Conservation (phyloP, 2,113 vertebrate species). For the Hystrix brachyura region DNA sequence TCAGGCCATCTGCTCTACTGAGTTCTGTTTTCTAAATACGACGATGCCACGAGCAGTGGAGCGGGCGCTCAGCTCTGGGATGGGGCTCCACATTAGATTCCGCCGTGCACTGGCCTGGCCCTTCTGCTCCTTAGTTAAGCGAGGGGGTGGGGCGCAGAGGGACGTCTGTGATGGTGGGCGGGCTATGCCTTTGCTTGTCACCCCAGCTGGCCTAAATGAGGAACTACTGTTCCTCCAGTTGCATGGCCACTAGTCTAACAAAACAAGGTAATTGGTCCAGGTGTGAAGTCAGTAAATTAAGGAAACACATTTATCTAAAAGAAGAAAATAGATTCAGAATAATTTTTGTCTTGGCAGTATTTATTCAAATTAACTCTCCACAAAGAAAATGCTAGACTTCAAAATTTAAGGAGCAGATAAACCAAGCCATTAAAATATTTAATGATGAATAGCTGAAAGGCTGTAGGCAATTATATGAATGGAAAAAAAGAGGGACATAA, state of each 20-base stretch:
- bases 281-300: conserved; percentile 43
- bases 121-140: conserved; percentile 52
- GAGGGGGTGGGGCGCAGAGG: not conserved
- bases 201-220: not conserved
- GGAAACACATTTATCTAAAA: not conserved
- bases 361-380: conserved; percentile 17
- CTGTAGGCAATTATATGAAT: not conserved
- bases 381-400: conserved; percentile 28
- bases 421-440: not conserved
- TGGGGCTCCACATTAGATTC: no score
- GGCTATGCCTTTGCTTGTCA: not conserved
- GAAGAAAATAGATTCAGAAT: conserved; percentile 32
- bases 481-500: not conserved
- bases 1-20: not conserved
- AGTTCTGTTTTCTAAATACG: not conserved
- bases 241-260: not conserved
- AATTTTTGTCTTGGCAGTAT: not conserved
- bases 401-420: conserved; percentile 27
- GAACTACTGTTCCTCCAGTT: not conserved
- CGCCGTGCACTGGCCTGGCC: not conserved
- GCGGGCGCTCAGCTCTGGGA: not conserved
- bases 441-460: not conserved
- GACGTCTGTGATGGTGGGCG: not conserved
- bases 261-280: conserved; percentile 53
- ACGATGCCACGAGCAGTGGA: not conserved